These are phyloP conservation scores for Sanderia malayensis DNA, from an alignment of 30 jellyfish, hydroid and myxozoan species.

Conservation along the genomic window DNA sequence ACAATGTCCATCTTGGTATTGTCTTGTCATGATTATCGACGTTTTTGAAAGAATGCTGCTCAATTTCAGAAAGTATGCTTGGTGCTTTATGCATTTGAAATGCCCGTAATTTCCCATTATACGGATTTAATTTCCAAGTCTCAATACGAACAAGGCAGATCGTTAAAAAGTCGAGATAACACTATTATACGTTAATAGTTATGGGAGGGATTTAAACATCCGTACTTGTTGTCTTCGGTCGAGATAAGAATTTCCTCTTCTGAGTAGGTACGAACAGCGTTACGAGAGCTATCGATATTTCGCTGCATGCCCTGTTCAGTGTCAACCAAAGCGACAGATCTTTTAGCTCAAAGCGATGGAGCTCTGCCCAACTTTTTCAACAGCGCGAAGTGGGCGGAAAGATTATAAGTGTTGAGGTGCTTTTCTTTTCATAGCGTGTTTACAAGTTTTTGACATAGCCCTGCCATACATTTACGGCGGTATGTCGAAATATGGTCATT, in stretches of 20 bases:
- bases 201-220: conserved; percentile 49
- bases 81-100: too few relatives aligned
- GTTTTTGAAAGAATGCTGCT: too few relatives aligned
- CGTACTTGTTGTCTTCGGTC: conserved; percentile 20
- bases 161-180: too few relatives aligned
- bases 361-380: conserved; percentile 51
- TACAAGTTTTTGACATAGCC: conserved; percentile 33
- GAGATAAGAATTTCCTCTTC: conserved; percentile 30
- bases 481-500: not conserved
- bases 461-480: conserved; percentile 7
- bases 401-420: conserved; percentile 30
- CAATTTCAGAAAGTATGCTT: too few relatives aligned
- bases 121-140: too few relatives aligned
- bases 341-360: conserved; percentile 2
- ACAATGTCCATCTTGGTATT: too few relatives aligned
- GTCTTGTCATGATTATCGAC: too few relatives aligned
- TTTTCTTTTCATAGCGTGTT: conserved; percentile 46
- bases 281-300: not conserved
- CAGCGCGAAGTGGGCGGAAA: conserved; percentile 60
- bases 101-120: too few relatives aligned
- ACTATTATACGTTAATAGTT: not conserved
- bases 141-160: too few relatives aligned
- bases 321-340: conserved; percentile 37
- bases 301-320: conserved; percentile 15
- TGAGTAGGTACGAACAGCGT: not conserved